Percentiles rank a stretch among this genome's conserved stretches.
phyloP scores from a whole-genome alignment of 2,888 invertebrate genomes.

The Idaea aversata region DNA sequence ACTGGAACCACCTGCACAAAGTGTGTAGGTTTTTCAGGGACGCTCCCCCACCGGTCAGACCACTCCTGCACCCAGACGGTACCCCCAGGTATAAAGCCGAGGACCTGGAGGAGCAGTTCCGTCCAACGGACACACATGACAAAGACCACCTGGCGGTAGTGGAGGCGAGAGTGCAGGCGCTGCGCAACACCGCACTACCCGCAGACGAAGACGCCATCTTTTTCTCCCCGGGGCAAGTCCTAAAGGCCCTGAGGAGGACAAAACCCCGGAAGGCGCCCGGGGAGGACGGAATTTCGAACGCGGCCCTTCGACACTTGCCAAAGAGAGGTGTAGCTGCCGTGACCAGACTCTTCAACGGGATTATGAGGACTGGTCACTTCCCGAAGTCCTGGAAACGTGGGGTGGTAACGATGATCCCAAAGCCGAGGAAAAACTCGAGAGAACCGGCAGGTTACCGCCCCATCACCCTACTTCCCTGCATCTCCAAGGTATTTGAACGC shows the following conservation, averaged over 20 bases:
- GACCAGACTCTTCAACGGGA: conserved; percentile 11
- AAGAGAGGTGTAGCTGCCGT: not conserved
- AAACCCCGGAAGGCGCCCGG: not conserved
- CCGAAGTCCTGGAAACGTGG: conserved; percentile 22
- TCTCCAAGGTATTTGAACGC: not conserved
- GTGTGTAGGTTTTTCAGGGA: too few relatives aligned
- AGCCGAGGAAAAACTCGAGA: not conserved
- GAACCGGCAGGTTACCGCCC: not conserved
- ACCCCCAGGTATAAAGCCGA: not conserved
- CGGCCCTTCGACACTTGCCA: not conserved
- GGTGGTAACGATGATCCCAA: conserved; percentile 12
- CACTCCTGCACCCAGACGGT: too few relatives aligned
- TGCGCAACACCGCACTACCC: not conserved
- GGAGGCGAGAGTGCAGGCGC: not conserved
- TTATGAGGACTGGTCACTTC: conserved; percentile 12
- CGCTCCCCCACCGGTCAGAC: too few relatives aligned
- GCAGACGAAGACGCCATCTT: not conserved
- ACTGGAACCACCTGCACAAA: too few relatives aligned
- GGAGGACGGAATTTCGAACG: conserved; percentile 4
- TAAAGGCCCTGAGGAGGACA: not conserved
- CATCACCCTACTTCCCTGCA: not conserved
- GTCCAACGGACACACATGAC: not conserved
- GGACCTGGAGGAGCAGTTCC: conserved; percentile 3
- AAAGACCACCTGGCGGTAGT: not conserved
- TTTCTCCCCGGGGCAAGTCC: not conserved